phyloP scores from a whole-genome alignment of 1,140 invertebrate species.

The Hylaeus volcanicus region DNA sequence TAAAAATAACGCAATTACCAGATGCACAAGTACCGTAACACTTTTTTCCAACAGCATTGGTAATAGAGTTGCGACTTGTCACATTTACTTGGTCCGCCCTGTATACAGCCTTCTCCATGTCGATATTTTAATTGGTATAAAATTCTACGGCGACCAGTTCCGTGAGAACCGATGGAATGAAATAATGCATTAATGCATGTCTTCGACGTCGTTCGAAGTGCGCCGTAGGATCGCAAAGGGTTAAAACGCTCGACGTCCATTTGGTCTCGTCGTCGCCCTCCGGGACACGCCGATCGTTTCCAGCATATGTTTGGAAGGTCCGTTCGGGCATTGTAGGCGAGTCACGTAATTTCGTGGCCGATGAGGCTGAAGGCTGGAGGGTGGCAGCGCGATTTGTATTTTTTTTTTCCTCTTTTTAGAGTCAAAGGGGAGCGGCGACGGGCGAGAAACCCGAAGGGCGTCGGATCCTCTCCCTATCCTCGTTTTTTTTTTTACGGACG shows the following conservation, averaged over 20 bases:
- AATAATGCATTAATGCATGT: too few relatives aligned
- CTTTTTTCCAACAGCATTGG: too few relatives aligned
- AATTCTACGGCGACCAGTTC: too few relatives aligned
- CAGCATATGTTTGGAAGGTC: constrained; percentile 18
- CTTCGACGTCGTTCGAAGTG: too few relatives aligned
- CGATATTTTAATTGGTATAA: too few relatives aligned
- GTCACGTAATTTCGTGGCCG: constrained; percentile 56
- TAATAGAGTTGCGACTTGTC: too few relatives aligned
- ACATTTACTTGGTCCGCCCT: too few relatives aligned
- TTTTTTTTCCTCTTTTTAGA: constrained; percentile 37
- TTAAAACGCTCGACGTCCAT: constrained; percentile 5
- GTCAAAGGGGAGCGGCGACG: constrained; percentile 50
- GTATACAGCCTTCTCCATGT: too few relatives aligned
- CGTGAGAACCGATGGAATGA: too few relatives aligned
- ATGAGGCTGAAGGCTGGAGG: constrained; percentile 31
- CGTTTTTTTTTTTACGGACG: constrained; percentile 50
- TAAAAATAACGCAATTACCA: too few relatives aligned
- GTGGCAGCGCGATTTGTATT: constrained; percentile 45
- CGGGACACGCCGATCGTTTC: constrained; percentile 13
- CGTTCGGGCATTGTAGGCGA: constrained; percentile 26
- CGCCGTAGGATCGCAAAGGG: not conserved
- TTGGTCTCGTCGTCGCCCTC: not conserved
- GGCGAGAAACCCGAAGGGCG: constrained; percentile 30
- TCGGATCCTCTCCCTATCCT: constrained; percentile 27
- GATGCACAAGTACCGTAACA: too few relatives aligned